Evolutionary conservation across 2,797 vertebrate species (phyloP).

Genomic region (Rhinatrema bivittatum): DNA sequence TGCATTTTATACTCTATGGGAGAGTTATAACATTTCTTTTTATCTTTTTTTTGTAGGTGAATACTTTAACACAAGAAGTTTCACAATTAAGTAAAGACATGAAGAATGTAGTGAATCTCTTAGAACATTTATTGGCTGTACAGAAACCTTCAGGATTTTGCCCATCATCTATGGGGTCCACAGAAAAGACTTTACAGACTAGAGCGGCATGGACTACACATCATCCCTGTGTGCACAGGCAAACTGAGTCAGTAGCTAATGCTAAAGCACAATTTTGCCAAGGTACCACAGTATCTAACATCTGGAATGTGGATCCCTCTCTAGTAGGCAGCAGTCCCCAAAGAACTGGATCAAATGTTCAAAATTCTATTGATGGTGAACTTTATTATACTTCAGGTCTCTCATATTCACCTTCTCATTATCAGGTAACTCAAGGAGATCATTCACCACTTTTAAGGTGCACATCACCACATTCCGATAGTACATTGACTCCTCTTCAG

Average conservation of each 20-base stretch:
- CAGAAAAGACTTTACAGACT: slow-evolving; percentile 44
- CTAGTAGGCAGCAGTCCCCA: slow-evolving; percentile 51
- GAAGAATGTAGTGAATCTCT: slow-evolving; percentile 58
- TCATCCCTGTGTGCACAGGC: slow-evolving; percentile 45
- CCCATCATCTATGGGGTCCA: slow-evolving; percentile 45
- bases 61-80: slow-evolving; percentile 58
- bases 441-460: slow-evolving; percentile 50
- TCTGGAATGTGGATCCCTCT: slow-evolving; percentile 47
- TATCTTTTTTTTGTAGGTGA: slow-evolving; percentile 47
- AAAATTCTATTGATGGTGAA: slow-evolving; percentile 35
- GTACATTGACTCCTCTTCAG: slow-evolving; percentile 58
- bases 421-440: slow-evolving; percentile 53
- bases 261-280: slow-evolving; percentile 49
- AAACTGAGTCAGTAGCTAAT: slow-evolving; percentile 33
- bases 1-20: too few relatives aligned
- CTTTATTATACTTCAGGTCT: slow-evolving; percentile 36
- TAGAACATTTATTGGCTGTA: slow-evolving; percentile 50
- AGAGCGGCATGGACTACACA: slow-evolving; percentile 41
- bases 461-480: slow-evolving; percentile 51
- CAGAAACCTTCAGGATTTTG: slow-evolving; percentile 48
- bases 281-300: slow-evolving; percentile 31
- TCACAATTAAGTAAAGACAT: slow-evolving; percentile 62
- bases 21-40: too few relatives aligned
- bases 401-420: slow-evolving; percentile 45
- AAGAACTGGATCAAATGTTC: slow-evolving; percentile 36